A percentile compares a stretch with the other conserved stretches of the same genome.
Conservation (phyloP, 2,888 invertebrate species). For the Aethes cnicana region DNA sequence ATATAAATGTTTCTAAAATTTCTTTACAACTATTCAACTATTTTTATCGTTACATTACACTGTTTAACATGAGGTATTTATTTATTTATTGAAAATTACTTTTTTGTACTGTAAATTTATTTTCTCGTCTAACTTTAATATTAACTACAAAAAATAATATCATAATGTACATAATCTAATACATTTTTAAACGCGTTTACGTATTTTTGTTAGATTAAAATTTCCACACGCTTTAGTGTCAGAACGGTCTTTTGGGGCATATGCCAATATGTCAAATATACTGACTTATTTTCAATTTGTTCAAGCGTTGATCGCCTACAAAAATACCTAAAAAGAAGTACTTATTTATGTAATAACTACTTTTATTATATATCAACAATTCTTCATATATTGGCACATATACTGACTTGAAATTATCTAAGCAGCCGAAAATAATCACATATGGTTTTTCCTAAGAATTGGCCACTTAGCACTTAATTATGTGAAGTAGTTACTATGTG, state of each 20-base stretch:
- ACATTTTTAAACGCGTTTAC: constrained; percentile 30
- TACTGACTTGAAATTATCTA: constrained; percentile 53
- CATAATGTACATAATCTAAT: constrained; percentile 44
- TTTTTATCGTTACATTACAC: constrained; percentile 71
- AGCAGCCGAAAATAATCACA: constrained; percentile 6
- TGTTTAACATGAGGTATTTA: constrained; percentile 73
- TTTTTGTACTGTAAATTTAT: constrained; percentile 52
- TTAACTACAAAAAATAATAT: constrained; percentile 48
- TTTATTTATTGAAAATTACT: constrained; percentile 41
- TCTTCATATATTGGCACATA: constrained; percentile 72
- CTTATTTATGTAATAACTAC: constrained; percentile 79
- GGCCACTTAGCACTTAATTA: constrained; percentile 33
- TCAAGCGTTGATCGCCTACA: constrained; percentile 36
- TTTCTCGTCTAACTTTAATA: constrained; percentile 36
- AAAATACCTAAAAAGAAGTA: constrained; percentile 12
- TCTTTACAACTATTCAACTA: constrained; percentile 53
- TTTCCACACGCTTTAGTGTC: neutral
- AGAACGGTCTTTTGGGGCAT: constrained; percentile 4
- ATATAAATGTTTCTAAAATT: constrained; percentile 55
- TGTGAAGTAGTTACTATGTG: constrained; percentile 46
- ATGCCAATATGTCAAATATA: constrained; percentile 17
- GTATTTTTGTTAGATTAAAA: constrained; percentile 28
- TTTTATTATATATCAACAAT: constrained; percentile 47
- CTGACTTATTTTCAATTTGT: constrained; percentile 10
- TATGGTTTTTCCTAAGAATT: neutral